Evolutionary conservation across 2,888 invertebrate species (phyloP), one percentile per base, ranked within the genome.

Genomic region (Proisotoma minuta): DNA sequence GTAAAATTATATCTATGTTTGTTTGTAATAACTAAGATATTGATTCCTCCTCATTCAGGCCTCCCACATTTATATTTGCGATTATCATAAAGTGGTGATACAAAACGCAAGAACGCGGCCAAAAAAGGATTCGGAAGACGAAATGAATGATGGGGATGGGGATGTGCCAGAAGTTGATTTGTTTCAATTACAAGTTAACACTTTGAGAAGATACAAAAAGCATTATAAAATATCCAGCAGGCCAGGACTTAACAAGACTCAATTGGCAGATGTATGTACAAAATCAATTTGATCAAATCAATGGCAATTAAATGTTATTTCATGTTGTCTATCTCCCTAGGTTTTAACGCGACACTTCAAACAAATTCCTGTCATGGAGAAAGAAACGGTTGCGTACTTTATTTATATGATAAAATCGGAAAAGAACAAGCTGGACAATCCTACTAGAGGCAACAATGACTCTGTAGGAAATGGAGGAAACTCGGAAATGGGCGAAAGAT

Each of bases 401-500:
- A 92, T 97, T 75, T 96, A 95, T 78, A 93, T 91, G 82, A 92
- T 96, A 2, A 96, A 95, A 81, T 91, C 91, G 57, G 92, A 94
- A 78, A 86, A 87, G 70, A 91, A 90, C 78, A 89, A 91, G 77
- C 80, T 91, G 76, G 91, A 92, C 78, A 88, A 43, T 43, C 43
- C 43, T 4, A 5, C 10, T 4, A n/a, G 43, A 5, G n/a, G 87
- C 78, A 89, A 87, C 77, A 88, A 87, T 79, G 69, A 61, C 26
- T 66, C 70, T 23, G 62, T 56, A 3, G 50, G 56, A 2, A 63
- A 67, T 3, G 65, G 28, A n/a, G n/a, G n/a, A n/a, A n/a, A n/a
- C n/a, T n/a, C n/a, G n/a, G n/a, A n/a, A n/a, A n/a, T n/a, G n/a
- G n/a, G n/a, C n/a, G n/a, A 5, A 43, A 43, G 2, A 49, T 47